Evolutionary conservation across 2,888 invertebrate species (phyloP), one percentile per base, ranked within the genome.

Genomic region (Ochropleura leucogaster): DNA sequence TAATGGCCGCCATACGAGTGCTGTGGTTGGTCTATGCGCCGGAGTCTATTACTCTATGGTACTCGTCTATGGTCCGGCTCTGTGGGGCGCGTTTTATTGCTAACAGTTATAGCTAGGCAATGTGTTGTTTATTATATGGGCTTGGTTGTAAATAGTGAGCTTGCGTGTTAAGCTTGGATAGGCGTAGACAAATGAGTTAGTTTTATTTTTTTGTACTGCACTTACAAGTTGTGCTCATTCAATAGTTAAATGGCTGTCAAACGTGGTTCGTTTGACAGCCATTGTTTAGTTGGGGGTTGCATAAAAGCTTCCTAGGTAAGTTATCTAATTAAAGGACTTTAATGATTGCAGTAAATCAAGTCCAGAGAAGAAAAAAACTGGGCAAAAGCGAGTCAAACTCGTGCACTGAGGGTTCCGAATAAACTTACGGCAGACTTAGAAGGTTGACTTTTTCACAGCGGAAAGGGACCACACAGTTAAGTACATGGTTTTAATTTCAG

Each of bases 1-100:
- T 59, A 82, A 81, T 81, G 82, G 81, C 78, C 51, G 78, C 51
- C 10, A 20, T 42, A 16, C n/a, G 44, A 71, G 49, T 18, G 71
- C n/a, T 42, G 82, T 72, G 82, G 83, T 82, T 82, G 82, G 82
- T 67, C 72, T 66, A 68, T 69, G 68, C 53, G 57, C 71, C 57
- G 59, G 55, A 40, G 60, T 65, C 60, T 46, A 55, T 60, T 30
- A n/a, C 42, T 62, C 62, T 12, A 12, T 62, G 62, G n/a, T n/a
- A n/a, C 44, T 62, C 7, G 60, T 62, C 55, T 42, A 62, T n/a
- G 12, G 46, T 55, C 0, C 7, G 69, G 60, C 68, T 16, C 60
- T 4, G 55, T 55, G 78, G 73, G 73, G 68, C 66, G 65, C 72
- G 53, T 82, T 82, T 82, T 82, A 82, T 74, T 55, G 51, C 65